Evolutionary conservation across 2,113 vertebrate genomes (phyloP).

Genomic region (Climacteris rufus): DNA sequence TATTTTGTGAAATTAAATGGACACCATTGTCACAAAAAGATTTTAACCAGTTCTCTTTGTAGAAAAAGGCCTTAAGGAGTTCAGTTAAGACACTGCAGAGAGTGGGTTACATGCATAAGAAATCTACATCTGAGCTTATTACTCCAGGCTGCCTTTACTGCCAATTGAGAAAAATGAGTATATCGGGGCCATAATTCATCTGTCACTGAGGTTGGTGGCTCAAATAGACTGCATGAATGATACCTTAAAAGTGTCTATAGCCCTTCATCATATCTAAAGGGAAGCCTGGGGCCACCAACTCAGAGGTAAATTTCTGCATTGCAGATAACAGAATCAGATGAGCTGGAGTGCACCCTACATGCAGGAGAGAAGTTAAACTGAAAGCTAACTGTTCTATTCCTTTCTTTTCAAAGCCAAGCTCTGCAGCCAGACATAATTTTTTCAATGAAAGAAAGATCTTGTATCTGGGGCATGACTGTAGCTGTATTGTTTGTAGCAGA

Average conservation of each 20-base stretch:
- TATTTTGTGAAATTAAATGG: not conserved
- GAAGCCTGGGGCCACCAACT: not conserved
- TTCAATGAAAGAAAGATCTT: not conserved
- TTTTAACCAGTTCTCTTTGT: not conserved
- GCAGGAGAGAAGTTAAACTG: not conserved
- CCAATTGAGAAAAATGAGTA: not conserved
- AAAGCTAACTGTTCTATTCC: not conserved
- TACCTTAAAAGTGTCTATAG: not conserved
- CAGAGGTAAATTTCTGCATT: not conserved
- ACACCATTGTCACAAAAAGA: not conserved
- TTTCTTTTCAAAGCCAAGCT: not conserved
- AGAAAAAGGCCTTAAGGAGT: not conserved
- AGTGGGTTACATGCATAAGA: not conserved
- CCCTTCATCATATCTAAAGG: not conserved
- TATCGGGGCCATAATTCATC: not conserved
- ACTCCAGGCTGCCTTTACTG: not conserved
- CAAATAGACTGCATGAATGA: not conserved
- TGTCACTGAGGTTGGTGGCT: not conserved
- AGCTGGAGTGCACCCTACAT: not conserved
- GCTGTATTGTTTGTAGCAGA: not conserved
- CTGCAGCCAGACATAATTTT: not conserved
- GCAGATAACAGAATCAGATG: not conserved
- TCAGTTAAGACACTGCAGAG: not conserved
- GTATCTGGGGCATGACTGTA: accelerated
- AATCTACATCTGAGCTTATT: not conserved